Evolutionary conservation across 2,888 invertebrate species (phyloP).

Genomic region (Thera obeliscata): DNA sequence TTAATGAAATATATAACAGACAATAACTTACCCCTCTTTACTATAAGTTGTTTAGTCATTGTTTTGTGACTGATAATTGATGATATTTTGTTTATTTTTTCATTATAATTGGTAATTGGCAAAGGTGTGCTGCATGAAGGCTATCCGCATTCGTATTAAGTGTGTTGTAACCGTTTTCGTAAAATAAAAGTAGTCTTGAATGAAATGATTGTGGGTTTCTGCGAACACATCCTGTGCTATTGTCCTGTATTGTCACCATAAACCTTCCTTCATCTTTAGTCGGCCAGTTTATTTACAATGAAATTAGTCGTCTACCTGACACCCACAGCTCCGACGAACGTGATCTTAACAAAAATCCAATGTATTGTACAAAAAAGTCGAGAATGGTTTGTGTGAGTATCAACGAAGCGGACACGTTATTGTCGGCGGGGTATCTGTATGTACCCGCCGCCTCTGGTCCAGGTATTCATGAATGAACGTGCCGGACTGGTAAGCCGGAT

Average conservation of each 20-base stretch:
- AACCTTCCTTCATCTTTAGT: conserved; percentile 66
- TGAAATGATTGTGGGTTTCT: conserved; percentile 56
- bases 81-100: no score
- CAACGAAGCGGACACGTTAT: conserved; percentile 54
- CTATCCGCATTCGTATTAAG: background rate
- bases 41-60: no score
- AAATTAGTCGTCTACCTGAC: conserved; percentile 77
- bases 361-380: conserved; percentile 68
- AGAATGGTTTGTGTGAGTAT: conserved; percentile 60
- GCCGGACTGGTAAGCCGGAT: conserved; percentile 72
- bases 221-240: conserved; percentile 76
- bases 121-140: background rate
- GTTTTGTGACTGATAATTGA: no score
- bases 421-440: conserved; percentile 38
- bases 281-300: conserved; percentile 60
- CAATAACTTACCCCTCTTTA: no score
- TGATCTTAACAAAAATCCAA: conserved; percentile 64
- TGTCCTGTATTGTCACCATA: conserved; percentile 51
- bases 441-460: conserved; percentile 54
- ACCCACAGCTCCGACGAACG: conserved; percentile 61
- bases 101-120: no score
- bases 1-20: no score
- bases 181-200: conserved; percentile 56
- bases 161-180: conserved; percentile 20
- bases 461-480: conserved; percentile 84